Percentiles rank a stretch among this genome's conserved stretches.
phyloP scores from a whole-genome alignment of 2,113 vertebrate genomes.

The Clupea harengus region DNA sequence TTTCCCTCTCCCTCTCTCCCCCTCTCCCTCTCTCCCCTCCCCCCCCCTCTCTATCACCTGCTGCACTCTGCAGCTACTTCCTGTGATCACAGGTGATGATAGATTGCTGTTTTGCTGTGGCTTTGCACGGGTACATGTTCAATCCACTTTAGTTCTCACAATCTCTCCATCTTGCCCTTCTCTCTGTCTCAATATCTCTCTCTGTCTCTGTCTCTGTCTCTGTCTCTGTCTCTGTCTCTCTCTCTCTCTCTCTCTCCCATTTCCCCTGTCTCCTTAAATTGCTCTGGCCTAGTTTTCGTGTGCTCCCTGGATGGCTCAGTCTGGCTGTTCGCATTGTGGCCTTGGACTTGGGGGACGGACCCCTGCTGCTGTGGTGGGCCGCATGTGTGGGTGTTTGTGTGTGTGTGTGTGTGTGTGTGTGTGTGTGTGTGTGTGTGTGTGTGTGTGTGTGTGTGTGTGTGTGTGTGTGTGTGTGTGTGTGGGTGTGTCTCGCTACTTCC shows the following conservation, averaged over 20 bases:
- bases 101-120: background rate
- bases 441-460: conserved; percentile 13
- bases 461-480: conserved; percentile 16
- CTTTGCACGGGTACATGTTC: background rate
- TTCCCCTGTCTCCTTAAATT: conserved; percentile 25
- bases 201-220: background rate
- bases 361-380: background rate
- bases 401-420: conserved; percentile 16
- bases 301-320: conserved; percentile 15
- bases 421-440: conserved; percentile 29
- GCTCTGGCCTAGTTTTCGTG: conserved; percentile 37
- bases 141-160: background rate
- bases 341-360: background rate
- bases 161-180: conserved; percentile 11
- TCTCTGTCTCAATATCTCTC: conserved; percentile 1
- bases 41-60: background rate
- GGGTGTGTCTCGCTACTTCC: background rate
- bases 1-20: background rate
- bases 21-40: background rate
- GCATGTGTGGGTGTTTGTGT: background rate
- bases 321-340: background rate
- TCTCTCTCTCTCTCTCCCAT: conserved; percentile 6
- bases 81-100: background rate
- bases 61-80: background rate
- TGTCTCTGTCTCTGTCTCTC: conserved; percentile 1